These are phyloP conservation scores for Hylia prasina DNA, from an alignment of 2,113 vertebrate species.

Conservation along the genomic window DNA sequence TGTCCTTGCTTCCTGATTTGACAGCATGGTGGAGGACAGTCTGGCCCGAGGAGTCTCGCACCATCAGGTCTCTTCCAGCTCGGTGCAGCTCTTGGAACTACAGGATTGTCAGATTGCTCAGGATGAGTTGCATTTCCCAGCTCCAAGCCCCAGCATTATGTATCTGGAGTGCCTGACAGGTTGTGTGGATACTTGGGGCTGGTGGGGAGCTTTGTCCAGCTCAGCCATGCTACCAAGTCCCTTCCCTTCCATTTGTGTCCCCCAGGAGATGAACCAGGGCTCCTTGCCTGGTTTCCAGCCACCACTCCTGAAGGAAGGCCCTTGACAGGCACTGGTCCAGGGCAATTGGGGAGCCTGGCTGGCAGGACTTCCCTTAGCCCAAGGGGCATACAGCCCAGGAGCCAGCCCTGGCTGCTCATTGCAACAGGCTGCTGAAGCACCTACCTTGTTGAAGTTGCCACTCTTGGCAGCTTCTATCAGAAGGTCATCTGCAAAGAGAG, in stretches of 20 bases:
- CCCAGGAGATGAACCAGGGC: not conserved
- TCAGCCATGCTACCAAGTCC: not conserved
- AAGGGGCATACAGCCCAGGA: not conserved
- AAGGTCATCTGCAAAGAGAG: constrained; percentile 67
- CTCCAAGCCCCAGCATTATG: not conserved
- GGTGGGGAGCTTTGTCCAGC: not conserved
- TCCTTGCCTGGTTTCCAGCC: not conserved
- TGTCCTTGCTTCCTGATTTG: constrained; percentile 86
- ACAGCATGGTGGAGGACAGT: constrained; percentile 89
- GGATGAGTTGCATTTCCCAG: not conserved
- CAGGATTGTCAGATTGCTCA: not conserved
- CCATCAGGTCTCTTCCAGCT: constrained; percentile 81
- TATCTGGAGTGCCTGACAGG: not conserved
- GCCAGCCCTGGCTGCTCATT: not conserved
- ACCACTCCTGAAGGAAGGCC: not conserved
- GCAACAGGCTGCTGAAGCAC: not conserved
- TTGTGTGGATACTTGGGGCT: not conserved
- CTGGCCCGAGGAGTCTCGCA: constrained; percentile 76
- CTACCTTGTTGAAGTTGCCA: constrained; percentile 84
- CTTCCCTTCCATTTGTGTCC: rapidly evolving
- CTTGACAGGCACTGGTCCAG: not conserved
- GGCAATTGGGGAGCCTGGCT: rapidly evolving
- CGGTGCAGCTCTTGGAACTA: constrained; percentile 87
- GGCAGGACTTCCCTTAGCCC: not conserved
- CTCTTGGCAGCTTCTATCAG: constrained; percentile 86